A percentile compares a stretch with the other conserved stretches of the same genome.
These are phyloP conservation scores for Pharmacophagus antenor DNA, from an alignment of 2,888 invertebrate species.

Conservation along the genomic window DNA sequence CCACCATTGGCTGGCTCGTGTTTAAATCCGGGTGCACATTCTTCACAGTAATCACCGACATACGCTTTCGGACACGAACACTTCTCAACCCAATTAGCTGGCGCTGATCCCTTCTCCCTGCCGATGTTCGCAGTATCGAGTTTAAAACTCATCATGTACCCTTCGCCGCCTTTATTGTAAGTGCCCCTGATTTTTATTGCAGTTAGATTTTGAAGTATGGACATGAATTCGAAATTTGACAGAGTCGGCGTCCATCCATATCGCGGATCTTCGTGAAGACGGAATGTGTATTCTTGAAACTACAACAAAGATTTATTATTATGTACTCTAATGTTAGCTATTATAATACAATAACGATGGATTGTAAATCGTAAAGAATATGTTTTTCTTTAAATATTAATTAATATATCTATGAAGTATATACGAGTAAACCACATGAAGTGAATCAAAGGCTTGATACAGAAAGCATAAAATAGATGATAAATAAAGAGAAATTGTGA, in stretches of 20 bases:
- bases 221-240: slow-evolving; percentile 93
- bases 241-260: slow-evolving; percentile 97
- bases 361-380: no score
- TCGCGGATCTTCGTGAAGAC: slow-evolving; percentile 93
- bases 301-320: slow-evolving; percentile 49
- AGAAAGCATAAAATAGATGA: not conserved
- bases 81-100: slow-evolving; percentile 96
- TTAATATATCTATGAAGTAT: no score
- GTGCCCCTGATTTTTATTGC: slow-evolving; percentile 96
- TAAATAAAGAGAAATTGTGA: not conserved
- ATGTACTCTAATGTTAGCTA: not conserved
- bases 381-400: not conserved
- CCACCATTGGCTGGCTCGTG: slow-evolving; percentile 96
- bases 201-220: slow-evolving; percentile 95
- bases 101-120: slow-evolving; percentile 82
- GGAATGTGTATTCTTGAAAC: slow-evolving; percentile 90
- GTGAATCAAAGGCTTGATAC: no score
- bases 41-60: slow-evolving; percentile 98
- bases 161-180: slow-evolving; percentile 90
- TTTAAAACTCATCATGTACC: slow-evolving; percentile 93
- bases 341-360: not conserved
- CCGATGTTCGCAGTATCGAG: slow-evolving; percentile 93
- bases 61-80: slow-evolving; percentile 94
- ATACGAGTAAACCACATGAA: no score
- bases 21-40: slow-evolving; percentile 96